Percentiles rank a stretch among this genome's conserved stretches.
Evolutionary conservation across 1,140 invertebrate genomes (phyloP).

Genomic region (Brachionus asplanchnoidis): DNA sequence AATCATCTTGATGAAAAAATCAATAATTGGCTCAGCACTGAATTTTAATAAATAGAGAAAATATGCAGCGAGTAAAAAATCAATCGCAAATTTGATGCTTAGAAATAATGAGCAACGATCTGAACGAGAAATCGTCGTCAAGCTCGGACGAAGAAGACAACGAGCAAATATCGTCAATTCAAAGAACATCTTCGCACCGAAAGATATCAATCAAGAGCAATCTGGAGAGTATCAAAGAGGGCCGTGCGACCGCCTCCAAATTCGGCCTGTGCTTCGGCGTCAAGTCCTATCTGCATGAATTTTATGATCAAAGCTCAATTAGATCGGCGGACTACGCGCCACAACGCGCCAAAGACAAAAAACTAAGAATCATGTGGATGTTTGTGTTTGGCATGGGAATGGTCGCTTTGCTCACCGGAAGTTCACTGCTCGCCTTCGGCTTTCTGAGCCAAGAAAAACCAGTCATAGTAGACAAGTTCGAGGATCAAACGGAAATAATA

Average conservation of each 20-base stretch:
- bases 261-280: slow-evolving; percentile 6
- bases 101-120: neutral
- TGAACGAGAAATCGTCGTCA: neutral
- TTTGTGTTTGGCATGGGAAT: neutral
- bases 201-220: neutral
- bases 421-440: neutral
- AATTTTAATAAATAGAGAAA: neutral
- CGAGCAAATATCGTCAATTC: neutral
- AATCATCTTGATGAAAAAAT: neutral
- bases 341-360: neutral
- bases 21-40: neutral
- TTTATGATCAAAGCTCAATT: slow-evolving; percentile 27
- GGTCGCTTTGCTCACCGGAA: neutral
- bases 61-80: neutral
- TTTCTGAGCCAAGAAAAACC: neutral
- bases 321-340: neutral
- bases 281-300: slow-evolving; percentile 35
- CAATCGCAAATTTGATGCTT: neutral
- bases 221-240: neutral
- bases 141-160: neutral
- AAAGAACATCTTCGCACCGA: neutral
- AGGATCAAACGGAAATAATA: neutral
- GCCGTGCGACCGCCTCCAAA: neutral
- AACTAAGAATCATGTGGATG: neutral
- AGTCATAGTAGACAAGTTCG: neutral